Evolutionary conservation across 2,888 invertebrate species (phyloP).

Genomic region (Papilio demoleus): DNA sequence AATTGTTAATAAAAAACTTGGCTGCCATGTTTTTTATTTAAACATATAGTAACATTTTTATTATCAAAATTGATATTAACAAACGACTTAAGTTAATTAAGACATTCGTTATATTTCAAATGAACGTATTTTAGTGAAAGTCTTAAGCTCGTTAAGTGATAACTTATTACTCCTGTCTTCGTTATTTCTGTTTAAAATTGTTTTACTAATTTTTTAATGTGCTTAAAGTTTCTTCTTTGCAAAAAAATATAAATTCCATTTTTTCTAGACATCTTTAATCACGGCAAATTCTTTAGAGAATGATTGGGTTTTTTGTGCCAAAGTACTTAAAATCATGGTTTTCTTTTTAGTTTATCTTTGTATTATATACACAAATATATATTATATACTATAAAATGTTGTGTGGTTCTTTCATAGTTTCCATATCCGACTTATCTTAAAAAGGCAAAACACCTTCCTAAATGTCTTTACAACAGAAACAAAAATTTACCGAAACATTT

Average conservation of each 20-base stretch:
- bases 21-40: too few species aligned
- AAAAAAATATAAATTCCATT: background rate
- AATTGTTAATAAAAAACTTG: too few species aligned
- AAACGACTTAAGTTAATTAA: background rate
- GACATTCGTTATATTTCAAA: background rate
- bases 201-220: background rate
- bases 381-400: too few species aligned
- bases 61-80: conserved; percentile 1
- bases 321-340: background rate
- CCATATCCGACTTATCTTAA: too few species aligned
- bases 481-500: too few species aligned
- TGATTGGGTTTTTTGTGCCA: background rate
- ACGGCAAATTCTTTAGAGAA: background rate
- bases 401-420: too few species aligned
- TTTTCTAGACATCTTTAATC: background rate
- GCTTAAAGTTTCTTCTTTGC: background rate
- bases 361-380: too few species aligned
- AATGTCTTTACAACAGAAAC: too few species aligned
- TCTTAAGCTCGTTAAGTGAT: background rate
- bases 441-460: too few species aligned
- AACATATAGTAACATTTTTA: too few species aligned
- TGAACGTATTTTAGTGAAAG: background rate
- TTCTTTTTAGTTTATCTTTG: background rate
- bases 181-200: background rate
- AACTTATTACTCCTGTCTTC: background rate